These are phyloP conservation scores for Neopelma chrysocephalum DNA, from an alignment of 2,797 vertebrate genomes.

Conservation along the genomic window DNA sequence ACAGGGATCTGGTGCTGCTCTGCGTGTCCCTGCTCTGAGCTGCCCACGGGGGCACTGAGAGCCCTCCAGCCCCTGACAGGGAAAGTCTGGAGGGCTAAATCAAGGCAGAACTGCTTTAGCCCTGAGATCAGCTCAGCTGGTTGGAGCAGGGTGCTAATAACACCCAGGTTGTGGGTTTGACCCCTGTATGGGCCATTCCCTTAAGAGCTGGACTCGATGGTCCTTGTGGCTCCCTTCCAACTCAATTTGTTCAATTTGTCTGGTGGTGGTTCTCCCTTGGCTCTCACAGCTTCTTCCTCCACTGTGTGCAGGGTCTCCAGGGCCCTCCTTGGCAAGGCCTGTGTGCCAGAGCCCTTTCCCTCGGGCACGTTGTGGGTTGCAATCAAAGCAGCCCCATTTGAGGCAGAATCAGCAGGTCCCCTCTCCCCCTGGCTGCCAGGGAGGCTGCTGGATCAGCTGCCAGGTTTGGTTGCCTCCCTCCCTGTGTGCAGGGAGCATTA, in stretches of 20 bases:
- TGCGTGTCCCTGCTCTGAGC: not conserved
- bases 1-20: not conserved
- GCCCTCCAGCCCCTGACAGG: not conserved
- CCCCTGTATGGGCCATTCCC: not conserved
- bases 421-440: not conserved
- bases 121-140: not conserved
- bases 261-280: not conserved
- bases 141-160: not conserved
- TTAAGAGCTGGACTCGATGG: not conserved
- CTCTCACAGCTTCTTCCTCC: not conserved
- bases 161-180: not conserved
- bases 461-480: not conserved
- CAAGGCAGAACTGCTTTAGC: not conserved
- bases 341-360: not conserved
- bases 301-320: not conserved
- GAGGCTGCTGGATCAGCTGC: not conserved
- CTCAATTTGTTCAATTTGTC: not conserved
- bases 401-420: not conserved
- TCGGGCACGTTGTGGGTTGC: not conserved
- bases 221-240: not conserved
- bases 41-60: not conserved
- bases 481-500: not conserved
- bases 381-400: slow-evolving; percentile 39
- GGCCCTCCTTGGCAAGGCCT: not conserved
- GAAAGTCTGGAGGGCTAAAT: not conserved